Evolutionary conservation across 2,888 invertebrate species (phyloP).

Genomic region (Tipula confusa): DNA sequence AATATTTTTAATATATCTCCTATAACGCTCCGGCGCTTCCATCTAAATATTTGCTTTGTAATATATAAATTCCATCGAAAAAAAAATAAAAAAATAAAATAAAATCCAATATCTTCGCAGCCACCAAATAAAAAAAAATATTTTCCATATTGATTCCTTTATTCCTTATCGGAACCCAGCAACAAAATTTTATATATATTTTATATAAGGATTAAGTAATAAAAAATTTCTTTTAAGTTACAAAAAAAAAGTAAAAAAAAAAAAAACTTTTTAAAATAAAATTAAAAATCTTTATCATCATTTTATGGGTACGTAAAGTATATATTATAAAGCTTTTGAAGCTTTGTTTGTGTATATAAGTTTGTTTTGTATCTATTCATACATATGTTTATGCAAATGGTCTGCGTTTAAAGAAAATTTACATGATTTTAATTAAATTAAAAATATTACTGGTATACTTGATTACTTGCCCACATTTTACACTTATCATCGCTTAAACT

Average conservation of each 20-base stretch:
- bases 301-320: not conserved
- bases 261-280: not conserved
- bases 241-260: no score
- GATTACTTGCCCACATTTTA: not conserved
- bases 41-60: not conserved
- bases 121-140: not conserved
- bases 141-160: not conserved
- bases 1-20: not conserved
- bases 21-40: no score
- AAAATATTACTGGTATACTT: not conserved
- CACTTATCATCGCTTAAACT: not conserved
- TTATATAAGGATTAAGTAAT: not conserved
- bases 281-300: not conserved
- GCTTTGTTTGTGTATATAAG: not conserved
- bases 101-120: not conserved
- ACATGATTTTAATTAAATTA: not conserved
- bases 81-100: no score
- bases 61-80: not conserved
- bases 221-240: not conserved
- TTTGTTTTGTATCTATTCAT: not conserved
- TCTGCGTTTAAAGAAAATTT: not conserved
- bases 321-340: not conserved
- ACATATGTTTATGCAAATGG: not conserved
- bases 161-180: no score
- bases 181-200: no score